Evolutionary conservation across 2,888 invertebrate genomes (phyloP).

Genomic region (Taenaris catops): DNA sequence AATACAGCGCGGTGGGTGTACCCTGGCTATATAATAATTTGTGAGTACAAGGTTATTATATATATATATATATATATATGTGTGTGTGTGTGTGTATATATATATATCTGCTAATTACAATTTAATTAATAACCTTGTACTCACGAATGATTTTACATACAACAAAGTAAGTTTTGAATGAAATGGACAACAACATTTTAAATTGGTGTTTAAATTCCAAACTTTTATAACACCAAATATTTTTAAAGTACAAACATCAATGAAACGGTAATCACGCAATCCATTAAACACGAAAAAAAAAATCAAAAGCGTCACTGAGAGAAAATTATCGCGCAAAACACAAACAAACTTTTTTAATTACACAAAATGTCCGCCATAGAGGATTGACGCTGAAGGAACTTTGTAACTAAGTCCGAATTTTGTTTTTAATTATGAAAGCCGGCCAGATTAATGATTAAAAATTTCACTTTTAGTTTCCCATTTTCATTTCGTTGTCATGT

Average conservation of each 20-base stretch:
- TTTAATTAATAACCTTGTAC: too few species aligned
- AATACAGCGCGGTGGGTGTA: too few species aligned
- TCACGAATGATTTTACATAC: too few species aligned
- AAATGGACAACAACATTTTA: too few species aligned
- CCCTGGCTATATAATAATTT: too few species aligned
- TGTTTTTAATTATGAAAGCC: conserved; percentile 28
- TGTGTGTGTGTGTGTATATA: too few species aligned
- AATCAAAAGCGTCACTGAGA: conserved; percentile 8
- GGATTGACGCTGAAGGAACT: conserved; percentile 22
- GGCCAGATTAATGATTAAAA: conserved; percentile 18
- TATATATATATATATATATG: too few species aligned
- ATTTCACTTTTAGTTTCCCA: conserved; percentile 9
- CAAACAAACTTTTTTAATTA: conserved; percentile 33
- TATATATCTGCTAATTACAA: too few species aligned
- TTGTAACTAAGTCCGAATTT: conserved; percentile 23
- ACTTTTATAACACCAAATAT: conserved; percentile 5
- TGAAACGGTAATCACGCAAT: conserved; percentile 18
- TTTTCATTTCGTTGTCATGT: conserved; percentile 3
- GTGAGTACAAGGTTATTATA: too few species aligned
- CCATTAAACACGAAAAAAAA: conserved; percentile 26
- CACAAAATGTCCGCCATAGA: conserved; percentile 28
- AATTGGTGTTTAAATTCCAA: too few species aligned
- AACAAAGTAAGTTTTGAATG: too few species aligned
- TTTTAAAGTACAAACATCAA: conserved; percentile 14
- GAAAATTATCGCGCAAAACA: conserved; percentile 23